Conservation (phyloP, 2,888 invertebrate species). For the Nephrotoma flavescens region DNA sequence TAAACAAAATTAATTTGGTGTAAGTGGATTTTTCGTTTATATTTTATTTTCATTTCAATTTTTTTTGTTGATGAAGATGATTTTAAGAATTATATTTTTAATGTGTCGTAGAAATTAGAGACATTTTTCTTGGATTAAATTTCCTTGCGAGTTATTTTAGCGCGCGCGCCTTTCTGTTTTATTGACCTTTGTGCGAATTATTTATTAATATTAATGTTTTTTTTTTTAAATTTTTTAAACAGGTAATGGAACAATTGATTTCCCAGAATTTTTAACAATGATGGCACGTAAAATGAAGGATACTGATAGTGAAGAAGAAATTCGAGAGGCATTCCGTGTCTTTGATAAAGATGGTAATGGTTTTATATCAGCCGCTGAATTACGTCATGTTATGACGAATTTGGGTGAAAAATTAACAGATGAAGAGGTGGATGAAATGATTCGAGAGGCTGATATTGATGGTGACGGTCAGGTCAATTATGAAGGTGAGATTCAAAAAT, state of each 20-base stretch:
- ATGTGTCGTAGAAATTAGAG: background rate
- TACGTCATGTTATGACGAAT: slow-evolving; percentile 99
- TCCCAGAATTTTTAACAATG: slow-evolving; percentile 99
- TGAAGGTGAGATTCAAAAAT: slow-evolving; percentile 22
- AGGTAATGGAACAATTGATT: slow-evolving; percentile 99
- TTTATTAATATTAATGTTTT: background rate
- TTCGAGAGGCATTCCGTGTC: slow-evolving; percentile 96
- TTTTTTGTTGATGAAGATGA: background rate
- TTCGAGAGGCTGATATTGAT: slow-evolving; percentile 96
- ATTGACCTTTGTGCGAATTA: background rate
- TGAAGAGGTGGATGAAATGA: slow-evolving; percentile 99
- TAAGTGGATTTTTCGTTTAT: background rate
- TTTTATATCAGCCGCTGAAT: slow-evolving; percentile 94
- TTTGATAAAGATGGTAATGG: slow-evolving; percentile 99
- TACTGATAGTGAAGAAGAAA: slow-evolving; percentile 98
- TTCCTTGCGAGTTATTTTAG: background rate
- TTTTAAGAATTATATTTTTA: background rate
- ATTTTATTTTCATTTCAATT: background rate
- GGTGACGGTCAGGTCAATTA: slow-evolving; percentile 87
- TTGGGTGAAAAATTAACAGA: slow-evolving; percentile 98
- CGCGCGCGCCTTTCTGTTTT: background rate
- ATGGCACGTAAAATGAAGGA: slow-evolving; percentile 99
- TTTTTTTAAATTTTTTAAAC: background rate
- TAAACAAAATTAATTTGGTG: background rate
- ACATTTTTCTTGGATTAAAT: background rate